Base-by-base conservation (phyloP, 2,888 invertebrate genomes). In the Lingula anatina region DNA sequence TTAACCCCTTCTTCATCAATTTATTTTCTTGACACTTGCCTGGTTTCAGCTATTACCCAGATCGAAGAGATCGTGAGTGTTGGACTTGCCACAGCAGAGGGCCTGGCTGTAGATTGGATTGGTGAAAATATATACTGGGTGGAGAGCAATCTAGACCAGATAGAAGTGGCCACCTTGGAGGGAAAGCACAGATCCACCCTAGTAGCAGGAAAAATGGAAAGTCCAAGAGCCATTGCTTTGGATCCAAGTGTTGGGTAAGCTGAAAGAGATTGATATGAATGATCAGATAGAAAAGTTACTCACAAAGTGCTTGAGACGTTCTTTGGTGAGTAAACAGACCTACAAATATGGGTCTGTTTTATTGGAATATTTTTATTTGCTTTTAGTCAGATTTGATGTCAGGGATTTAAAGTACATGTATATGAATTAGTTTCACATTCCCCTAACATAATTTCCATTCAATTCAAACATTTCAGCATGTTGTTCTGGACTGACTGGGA, bases 401-500 rank as follows among this genome's bases (percentile, higher is more conserved):
- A n/a, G n/a, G n/a, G n/a, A n/a, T n/a, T n/a, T n/a, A n/a, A n/a
- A n/a, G n/a, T n/a, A n/a, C n/a, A n/a, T n/a, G n/a, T n/a, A n/a
- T n/a, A n/a, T n/a, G n/a, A n/a, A n/a, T n/a, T n/a, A n/a, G n/a
- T n/a, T n/a, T n/a, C n/a, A n/a, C n/a, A n/a, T n/a, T n/a, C n/a
- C n/a, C n/a, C n/a, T n/a, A n/a, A n/a, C n/a, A n/a, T n/a, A n/a
- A n/a, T n/a, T n/a, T n/a, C n/a, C n/a, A n/a, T n/a, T n/a, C n/a
- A n/a, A n/a, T n/a, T n/a, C n/a, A n/a, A n/a, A n/a, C n/a, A 43
- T 55, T 55, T 23, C 72, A 87, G 89, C 1, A 79, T 82, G 46
- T 87, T 94, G 88, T 93, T 89, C 71, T 93, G 93, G 93, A 89
- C 89, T 0, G 90, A 91, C 71, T 91, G 91, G 91, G 90, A 90